phyloP scores from a whole-genome alignment of 2,888 invertebrate genomes.

The Sarcophaga subvicina region DNA sequence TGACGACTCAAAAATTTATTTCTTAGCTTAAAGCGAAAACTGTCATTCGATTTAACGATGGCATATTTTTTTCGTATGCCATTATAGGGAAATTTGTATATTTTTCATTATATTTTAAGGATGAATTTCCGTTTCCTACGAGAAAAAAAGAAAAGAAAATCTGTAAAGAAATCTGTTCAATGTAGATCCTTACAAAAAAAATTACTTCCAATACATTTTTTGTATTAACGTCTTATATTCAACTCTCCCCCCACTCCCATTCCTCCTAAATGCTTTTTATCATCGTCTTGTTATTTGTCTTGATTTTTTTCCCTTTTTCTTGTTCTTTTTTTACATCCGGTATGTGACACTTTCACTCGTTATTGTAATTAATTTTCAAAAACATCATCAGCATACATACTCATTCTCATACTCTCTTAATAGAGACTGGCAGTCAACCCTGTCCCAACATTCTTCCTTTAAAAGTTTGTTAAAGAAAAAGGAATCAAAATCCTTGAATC shows the following conservation, averaged over 20 bases:
- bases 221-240: too few species aligned
- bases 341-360: conserved; percentile 76
- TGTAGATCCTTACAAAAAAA: conserved; percentile 38
- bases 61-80: conserved; percentile 1
- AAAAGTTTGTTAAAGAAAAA: not conserved
- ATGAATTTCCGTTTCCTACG: conserved; percentile 55
- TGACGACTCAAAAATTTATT: not conserved
- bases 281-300: conserved; percentile 21
- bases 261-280: not conserved
- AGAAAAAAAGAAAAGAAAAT: conserved; percentile 26
- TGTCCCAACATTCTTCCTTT: too few species aligned
- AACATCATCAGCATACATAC: conserved; percentile 68
- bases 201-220: not conserved
- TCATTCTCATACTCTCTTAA: not conserved
- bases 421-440: not conserved
- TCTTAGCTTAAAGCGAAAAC: conserved; percentile 27
- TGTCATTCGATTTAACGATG: not conserved
- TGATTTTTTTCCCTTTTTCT: conserved; percentile 14
- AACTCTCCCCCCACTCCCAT: too few species aligned
- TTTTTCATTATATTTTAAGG: conserved; percentile 46
- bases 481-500: not conserved
- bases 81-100: conserved; percentile 1
- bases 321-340: conserved; percentile 65
- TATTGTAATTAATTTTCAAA: conserved; percentile 77
- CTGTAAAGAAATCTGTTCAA: conserved; percentile 22